Conservation (phyloP, 2,888 invertebrate genomes). For the Drosophila meridiana region DNA sequence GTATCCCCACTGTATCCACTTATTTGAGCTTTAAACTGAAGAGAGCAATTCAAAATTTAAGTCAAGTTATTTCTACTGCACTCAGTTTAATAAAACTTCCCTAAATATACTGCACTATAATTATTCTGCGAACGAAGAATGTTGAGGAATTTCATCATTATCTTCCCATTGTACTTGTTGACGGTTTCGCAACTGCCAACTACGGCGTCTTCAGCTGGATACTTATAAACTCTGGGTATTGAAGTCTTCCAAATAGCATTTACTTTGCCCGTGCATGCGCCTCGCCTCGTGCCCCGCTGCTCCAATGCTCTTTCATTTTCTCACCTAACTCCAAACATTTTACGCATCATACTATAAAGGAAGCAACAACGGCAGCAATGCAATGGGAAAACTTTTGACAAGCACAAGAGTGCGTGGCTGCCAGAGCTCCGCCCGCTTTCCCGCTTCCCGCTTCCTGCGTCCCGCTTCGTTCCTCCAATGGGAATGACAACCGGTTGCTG, state of each 20-base stretch:
- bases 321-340: slow-evolving; percentile 69
- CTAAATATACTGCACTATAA: background rate
- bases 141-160: slow-evolving; percentile 1
- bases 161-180: slow-evolving; percentile 39
- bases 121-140: background rate
- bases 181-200: slow-evolving; percentile 17
- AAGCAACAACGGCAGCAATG: slow-evolving; percentile 17
- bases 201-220: slow-evolving; percentile 52
- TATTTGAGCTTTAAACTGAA: background rate
- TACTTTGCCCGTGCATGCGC: slow-evolving; percentile 50
- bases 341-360: slow-evolving; percentile 71
- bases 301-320: slow-evolving; percentile 58
- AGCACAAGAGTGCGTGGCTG: slow-evolving; percentile 26
- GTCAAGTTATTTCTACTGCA: background rate
- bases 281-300: background rate
- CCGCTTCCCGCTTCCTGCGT: background rate
- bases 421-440: background rate
- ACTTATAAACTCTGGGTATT: slow-evolving; percentile 76
- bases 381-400: slow-evolving; percentile 59
- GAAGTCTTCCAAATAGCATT: slow-evolving; percentile 78
- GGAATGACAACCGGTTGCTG: slow-evolving; percentile 43
- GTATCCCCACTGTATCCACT: background rate
- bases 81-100: background rate
- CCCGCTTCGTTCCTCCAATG: background rate
- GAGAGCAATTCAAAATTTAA: background rate